phyloP scores from a whole-genome alignment of 1,140 invertebrate species.

The Antheraea pernyi region DNA sequence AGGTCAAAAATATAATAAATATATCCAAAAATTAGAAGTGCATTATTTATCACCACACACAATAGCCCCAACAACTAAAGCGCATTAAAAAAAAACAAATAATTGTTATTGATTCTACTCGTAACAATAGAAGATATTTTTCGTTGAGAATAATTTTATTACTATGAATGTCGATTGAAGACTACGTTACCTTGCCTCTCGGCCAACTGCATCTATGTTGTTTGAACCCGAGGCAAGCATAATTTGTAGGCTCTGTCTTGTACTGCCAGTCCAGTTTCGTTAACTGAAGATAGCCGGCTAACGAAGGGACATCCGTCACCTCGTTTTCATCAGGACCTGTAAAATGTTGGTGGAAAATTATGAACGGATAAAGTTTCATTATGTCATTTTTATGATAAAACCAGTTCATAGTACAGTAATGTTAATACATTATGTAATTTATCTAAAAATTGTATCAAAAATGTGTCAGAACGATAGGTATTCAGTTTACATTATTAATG shows the following conservation, averaged over 20 bases:
- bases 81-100: too few relatives aligned
- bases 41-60: too few relatives aligned
- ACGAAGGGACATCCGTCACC: constrained; percentile 92
- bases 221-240: constrained; percentile 88
- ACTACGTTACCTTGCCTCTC: constrained; percentile 81
- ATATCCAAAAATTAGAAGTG: too few relatives aligned
- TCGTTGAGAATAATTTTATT: too few relatives aligned
- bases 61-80: too few relatives aligned
- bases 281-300: constrained; percentile 92
- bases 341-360: constrained; percentile 70
- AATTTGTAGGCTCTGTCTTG: constrained; percentile 92
- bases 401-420: neutral
- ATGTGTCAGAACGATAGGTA: too few relatives aligned
- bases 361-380: neutral
- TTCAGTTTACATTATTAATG: too few relatives aligned
- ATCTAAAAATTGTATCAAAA: too few relatives aligned
- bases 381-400: neutral
- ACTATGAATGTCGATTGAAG: neutral
- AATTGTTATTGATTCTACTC: too few relatives aligned
- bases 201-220: constrained; percentile 91
- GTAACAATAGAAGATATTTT: too few relatives aligned
- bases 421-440: too few relatives aligned
- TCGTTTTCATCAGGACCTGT: constrained; percentile 95
- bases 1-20: too few relatives aligned
- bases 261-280: constrained; percentile 95